These are phyloP conservation scores for Mus minutoides DNA, from an alignment of 2,797 vertebrate genomes.

Conservation along the genomic window DNA sequence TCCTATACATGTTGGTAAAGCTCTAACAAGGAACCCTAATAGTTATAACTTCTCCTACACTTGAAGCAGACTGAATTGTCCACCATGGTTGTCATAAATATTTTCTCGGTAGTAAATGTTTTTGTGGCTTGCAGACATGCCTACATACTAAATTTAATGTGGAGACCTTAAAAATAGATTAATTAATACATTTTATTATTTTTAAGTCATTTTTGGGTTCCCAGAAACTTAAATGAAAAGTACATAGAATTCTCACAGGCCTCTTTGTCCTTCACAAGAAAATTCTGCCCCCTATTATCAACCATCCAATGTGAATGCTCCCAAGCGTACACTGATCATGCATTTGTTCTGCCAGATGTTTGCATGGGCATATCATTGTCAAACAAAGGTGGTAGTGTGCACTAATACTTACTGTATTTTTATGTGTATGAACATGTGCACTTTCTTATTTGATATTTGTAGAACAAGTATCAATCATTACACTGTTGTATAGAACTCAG, in stretches of 20 bases:
- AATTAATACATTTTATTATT: neutral
- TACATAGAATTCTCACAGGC: neutral
- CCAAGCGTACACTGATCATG: neutral
- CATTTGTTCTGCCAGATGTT: neutral
- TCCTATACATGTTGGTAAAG: neutral
- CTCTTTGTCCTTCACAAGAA: neutral
- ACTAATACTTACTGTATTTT: neutral
- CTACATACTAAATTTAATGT: neutral
- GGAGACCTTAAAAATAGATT: neutral
- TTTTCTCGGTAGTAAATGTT: neutral
- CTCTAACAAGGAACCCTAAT: neutral
- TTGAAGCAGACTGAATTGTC: neutral
- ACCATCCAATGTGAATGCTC: neutral
- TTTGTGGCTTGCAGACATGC: neutral
- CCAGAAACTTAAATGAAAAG: neutral
- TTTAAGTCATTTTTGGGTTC: neutral
- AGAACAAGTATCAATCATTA: no score
- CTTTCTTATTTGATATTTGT: no score
- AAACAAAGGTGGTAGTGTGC: neutral
- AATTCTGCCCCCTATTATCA: neutral
- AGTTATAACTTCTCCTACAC: neutral
- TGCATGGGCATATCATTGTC: neutral
- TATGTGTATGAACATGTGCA: neutral
- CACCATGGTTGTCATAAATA: neutral
- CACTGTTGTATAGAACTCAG: neutral